Percentiles rank a stretch among this genome's conserved stretches.
These are phyloP conservation scores for Lasioglossum villosulum DNA, from an alignment of 2,888 invertebrate species.

Conservation along the genomic window DNA sequence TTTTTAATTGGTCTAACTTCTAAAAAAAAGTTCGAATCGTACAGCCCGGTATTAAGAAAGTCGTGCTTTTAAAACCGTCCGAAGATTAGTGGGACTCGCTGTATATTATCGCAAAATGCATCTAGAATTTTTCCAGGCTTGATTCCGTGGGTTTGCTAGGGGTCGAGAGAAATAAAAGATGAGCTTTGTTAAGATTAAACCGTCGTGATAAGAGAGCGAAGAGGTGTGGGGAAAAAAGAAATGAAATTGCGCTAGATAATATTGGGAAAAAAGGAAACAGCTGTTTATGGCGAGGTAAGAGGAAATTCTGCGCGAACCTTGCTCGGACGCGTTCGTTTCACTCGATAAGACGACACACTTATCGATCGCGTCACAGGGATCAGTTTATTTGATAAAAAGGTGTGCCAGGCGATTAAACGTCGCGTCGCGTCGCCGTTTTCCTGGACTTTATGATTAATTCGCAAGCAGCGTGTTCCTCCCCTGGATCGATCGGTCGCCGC, in stretches of 20 bases:
- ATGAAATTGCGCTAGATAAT: background rate
- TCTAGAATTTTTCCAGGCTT: background rate
- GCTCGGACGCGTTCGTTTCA: background rate
- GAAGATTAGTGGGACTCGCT: no score
- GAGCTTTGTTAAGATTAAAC: background rate
- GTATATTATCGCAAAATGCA: background rate
- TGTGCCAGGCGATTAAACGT: slow-evolving; percentile 37
- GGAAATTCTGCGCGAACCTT: background rate
- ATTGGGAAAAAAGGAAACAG: background rate
- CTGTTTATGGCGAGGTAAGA: background rate
- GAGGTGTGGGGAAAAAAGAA: background rate
- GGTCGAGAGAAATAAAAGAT: background rate
- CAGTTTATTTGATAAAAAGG: slow-evolving; percentile 28
- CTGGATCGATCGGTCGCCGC: background rate
- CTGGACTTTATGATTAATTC: slow-evolving; percentile 53
- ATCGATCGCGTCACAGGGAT: slow-evolving; percentile 9
- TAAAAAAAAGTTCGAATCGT: no score
- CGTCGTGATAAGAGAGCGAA: background rate
- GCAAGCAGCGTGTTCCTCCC: slow-evolving; percentile 19
- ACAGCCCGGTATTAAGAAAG: no score
- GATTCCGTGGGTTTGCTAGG: background rate
- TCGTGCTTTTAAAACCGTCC: no score
- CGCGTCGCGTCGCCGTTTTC: slow-evolving; percentile 39
- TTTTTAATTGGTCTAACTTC: no score
- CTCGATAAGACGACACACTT: background rate